Evolutionary conservation across 2,113 vertebrate species (phyloP).

Genomic region (Anseranas semipalmata): DNA sequence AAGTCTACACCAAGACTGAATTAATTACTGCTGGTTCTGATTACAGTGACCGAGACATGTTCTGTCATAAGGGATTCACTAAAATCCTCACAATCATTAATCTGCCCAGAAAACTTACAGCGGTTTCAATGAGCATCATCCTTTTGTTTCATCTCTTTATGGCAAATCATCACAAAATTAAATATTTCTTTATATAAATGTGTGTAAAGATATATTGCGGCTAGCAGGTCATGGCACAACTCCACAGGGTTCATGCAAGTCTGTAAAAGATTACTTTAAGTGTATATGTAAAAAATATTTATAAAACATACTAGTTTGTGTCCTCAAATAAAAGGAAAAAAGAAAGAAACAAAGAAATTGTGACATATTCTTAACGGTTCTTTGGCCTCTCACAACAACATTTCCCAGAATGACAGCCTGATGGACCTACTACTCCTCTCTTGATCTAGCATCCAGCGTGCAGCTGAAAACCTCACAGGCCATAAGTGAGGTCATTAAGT

Average conservation of each 20-base stretch:
- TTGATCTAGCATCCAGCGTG: background rate
- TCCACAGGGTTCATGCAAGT: background rate
- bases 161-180: accelerated
- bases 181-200: background rate
- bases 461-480: background rate
- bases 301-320: background rate
- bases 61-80: too few relatives aligned
- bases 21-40: too few relatives aligned
- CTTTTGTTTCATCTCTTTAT: background rate
- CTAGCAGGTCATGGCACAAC: background rate
- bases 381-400: accelerated
- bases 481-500: background rate
- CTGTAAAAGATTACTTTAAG: background rate
- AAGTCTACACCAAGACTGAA: too few relatives aligned
- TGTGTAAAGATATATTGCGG: background rate
- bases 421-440: background rate
- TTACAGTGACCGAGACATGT: too few relatives aligned
- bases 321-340: background rate
- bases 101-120: too few relatives aligned
- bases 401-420: background rate
- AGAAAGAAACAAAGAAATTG: background rate
- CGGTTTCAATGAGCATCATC: background rate
- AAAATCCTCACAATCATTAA: too few relatives aligned
- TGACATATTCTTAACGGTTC: background rate
- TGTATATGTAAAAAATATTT: background rate